phyloP scores from a whole-genome alignment of 92 coral and sea anemone genomes.

The Chrysogorgia sp. region DNA sequence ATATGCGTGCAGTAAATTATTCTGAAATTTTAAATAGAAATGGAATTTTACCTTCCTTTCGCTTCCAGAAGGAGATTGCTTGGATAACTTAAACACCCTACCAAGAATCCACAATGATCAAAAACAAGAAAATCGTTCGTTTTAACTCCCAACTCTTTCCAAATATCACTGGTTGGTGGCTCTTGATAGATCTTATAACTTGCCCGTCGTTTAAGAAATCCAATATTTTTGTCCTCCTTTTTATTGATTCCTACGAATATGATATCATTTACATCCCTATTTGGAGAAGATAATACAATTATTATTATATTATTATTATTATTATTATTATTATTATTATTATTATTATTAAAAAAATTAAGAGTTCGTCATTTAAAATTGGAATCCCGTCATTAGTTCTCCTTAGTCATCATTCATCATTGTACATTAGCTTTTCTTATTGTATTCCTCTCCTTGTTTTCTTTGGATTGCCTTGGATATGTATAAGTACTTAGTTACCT shows the following conservation, averaged over 20 bases:
- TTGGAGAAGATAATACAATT: neutral
- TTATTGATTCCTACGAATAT: conserved; percentile 30
- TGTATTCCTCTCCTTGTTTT: too few species aligned
- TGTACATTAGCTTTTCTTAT: too few species aligned
- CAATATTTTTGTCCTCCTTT: conserved; percentile 8
- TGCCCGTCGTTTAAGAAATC: conserved; percentile 11
- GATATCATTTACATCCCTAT: conserved; percentile 36
- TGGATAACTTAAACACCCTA: conserved; percentile 26
- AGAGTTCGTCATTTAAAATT: too few species aligned
- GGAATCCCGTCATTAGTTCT: too few species aligned
- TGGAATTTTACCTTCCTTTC: conserved; percentile 33
- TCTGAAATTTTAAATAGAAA: too few species aligned
- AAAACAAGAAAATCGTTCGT: conserved; percentile 50
- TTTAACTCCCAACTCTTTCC: conserved; percentile 5
- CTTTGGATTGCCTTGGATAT: too few species aligned
- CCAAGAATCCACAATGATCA: conserved; percentile 56
- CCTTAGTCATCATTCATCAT: too few species aligned
- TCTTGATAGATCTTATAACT: conserved; percentile 52
- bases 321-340: too few species aligned
- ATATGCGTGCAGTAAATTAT: too few species aligned
- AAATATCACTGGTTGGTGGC: conserved; percentile 40
- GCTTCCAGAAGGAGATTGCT: conserved; percentile 11
- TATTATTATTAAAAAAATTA: too few species aligned
- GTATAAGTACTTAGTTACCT: too few species aligned
- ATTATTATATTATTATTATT: neutral